Evolutionary conservation across 2,888 invertebrate species (phyloP), one percentile per base, ranked within the genome.

Genomic region (Megalurothrips usitatus): DNA sequence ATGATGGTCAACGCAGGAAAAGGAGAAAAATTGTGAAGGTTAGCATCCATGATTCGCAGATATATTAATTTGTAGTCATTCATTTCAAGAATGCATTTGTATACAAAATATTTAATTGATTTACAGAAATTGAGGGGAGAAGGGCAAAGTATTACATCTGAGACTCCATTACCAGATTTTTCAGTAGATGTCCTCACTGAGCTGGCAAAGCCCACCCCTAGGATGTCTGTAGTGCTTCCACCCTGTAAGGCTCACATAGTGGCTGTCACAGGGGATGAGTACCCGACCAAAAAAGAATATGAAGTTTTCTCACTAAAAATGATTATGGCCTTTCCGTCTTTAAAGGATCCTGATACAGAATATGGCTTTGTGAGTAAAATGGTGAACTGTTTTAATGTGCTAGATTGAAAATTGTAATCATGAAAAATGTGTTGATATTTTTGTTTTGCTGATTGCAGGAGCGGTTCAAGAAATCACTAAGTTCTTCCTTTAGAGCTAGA

Each of bases 401-500:
- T 4, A 4, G 17, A 52, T 52, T 63, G 23, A 68, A 23, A 63
- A 1, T 63, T 63, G n/a, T 63, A n/a, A 11, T 23, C 23, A 23
- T 8, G 19, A 52, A 52, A 52, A 52, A 52, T 17, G 52, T 68
- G 0, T 1, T 68, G 11, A 75, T 75, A 1, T 75, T 6, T 75
- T 23, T 23, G 11, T 23, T 1, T n/a, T 58, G 19, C 58, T 43
- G 34, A 9, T 58, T 58, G 17, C 1, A 75, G 68, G 68, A 75
- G 23, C 68, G 68, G 4, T 75, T 75, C 9, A 75, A 75, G 23
- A 75, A 75, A 26, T 75, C 68, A 23, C 26, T 75, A 23, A 75
- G 68, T 75, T n/a, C 68, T 12, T 75, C 68, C n/a, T 75, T 75
- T 12, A n/a, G 68, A 23, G 68, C 68, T 75, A 75, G 68, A 75